Percentiles rank a stretch among this genome's conserved stretches.
phyloP scores from a whole-genome alignment of 2,113 vertebrate species.

The Channa maculata region DNA sequence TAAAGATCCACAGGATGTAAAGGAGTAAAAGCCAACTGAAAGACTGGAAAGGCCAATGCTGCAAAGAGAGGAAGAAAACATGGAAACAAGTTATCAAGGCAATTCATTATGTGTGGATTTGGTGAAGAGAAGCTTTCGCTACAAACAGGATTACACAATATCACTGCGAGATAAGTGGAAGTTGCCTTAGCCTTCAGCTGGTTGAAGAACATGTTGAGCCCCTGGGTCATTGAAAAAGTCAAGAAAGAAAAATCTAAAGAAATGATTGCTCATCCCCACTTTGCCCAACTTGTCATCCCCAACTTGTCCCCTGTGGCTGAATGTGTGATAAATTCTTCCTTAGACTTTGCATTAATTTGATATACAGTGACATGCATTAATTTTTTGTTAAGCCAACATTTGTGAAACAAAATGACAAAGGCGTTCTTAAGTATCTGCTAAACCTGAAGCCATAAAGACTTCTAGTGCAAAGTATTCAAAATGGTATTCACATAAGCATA shows the following conservation, averaged over 20 bases:
- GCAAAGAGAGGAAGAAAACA: conserved; percentile 14
- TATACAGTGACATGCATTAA: not conserved
- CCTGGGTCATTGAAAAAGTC: too few relatives aligned
- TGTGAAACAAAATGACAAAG: not conserved
- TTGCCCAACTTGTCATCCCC: too few relatives aligned
- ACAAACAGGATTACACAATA: conserved; percentile 62
- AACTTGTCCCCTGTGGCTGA: too few relatives aligned
- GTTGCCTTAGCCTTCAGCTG: conserved; percentile 21
- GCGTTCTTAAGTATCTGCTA: not conserved
- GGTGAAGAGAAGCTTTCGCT: conserved; percentile 39
- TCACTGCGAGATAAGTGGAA: conserved; percentile 46
- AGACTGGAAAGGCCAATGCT: conserved; percentile 24
- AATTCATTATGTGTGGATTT: conserved; percentile 57
- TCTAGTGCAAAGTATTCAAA: not conserved
- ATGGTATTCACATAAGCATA: not conserved
- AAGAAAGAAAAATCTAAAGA: too few relatives aligned
- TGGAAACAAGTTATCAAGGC: conserved; percentile 50
- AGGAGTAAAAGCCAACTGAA: conserved; percentile 2
- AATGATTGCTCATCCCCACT: too few relatives aligned
- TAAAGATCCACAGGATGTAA: conserved; percentile 34
- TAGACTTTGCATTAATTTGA: not conserved
- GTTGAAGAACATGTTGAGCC: not conserved
- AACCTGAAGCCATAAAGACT: not conserved
- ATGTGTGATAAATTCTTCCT: not conserved
- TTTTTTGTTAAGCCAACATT: not conserved